These are phyloP conservation scores for Drepanosiphum platanoidis DNA, from an alignment of 2,888 invertebrate genomes.

Conservation along the genomic window DNA sequence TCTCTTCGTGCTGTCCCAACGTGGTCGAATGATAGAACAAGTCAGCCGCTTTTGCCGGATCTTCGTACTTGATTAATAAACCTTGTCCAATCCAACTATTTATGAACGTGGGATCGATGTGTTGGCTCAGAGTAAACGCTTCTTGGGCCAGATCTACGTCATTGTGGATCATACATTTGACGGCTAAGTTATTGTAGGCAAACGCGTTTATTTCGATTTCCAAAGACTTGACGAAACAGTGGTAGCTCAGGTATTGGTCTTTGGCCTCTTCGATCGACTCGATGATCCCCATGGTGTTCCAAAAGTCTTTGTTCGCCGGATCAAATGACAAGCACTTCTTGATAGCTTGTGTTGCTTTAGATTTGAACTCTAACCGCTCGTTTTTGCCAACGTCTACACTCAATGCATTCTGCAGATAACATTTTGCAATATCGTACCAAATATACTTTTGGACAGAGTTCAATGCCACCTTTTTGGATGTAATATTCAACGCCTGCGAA, in stretches of 20 bases:
- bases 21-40: slow-evolving; percentile 55
- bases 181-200: slow-evolving; percentile 46
- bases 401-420: slow-evolving; percentile 39
- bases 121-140: slow-evolving; percentile 46
- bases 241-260: slow-evolving; percentile 28
- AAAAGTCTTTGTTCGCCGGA: slow-evolving; percentile 38
- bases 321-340: slow-evolving; percentile 51
- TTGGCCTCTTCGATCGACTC: slow-evolving; percentile 38
- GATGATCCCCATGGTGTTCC: slow-evolving; percentile 52
- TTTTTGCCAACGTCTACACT: background rate
- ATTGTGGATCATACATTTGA: slow-evolving; percentile 39
- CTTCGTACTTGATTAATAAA: slow-evolving; percentile 4
- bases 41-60: background rate
- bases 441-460: slow-evolving; percentile 41
- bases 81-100: slow-evolving; percentile 51
- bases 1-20: slow-evolving; percentile 50
- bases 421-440: slow-evolving; percentile 54
- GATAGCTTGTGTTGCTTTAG: slow-evolving; percentile 43
- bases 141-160: slow-evolving; percentile 45
- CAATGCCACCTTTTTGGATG: slow-evolving; percentile 21
- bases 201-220: slow-evolving; percentile 39
- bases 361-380: slow-evolving; percentile 41
- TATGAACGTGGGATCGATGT: slow-evolving; percentile 29
- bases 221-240: slow-evolving; percentile 47
- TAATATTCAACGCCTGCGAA: slow-evolving; percentile 47